phyloP scores from a whole-genome alignment of 2,797 vertebrate genomes.

The Oryzias dopingdopingensis region DNA sequence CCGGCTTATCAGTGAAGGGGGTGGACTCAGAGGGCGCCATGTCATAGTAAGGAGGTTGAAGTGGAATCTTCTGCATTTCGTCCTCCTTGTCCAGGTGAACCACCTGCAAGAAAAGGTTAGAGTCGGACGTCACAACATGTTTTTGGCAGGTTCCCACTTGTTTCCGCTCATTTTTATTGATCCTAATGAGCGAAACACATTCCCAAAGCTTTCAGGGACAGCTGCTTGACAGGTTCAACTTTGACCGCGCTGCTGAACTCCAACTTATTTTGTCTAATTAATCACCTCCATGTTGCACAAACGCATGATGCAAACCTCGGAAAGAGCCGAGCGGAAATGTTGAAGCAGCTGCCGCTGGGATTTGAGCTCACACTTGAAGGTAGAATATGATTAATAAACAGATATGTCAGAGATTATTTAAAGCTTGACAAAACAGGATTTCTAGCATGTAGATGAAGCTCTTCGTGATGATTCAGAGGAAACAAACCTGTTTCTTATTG shows the following conservation, averaged over 20 bases:
- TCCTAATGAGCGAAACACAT: slow-evolving; percentile 28
- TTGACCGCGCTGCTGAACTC: slow-evolving; percentile 28
- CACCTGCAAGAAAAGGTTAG: slow-evolving; percentile 73
- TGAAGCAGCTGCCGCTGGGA: no score
- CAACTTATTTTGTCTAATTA: slow-evolving; percentile 47
- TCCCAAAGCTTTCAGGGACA: slow-evolving; percentile 13
- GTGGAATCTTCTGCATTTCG: slow-evolving; percentile 84
- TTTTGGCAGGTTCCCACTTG: slow-evolving; percentile 2
- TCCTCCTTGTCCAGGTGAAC: slow-evolving; percentile 87
- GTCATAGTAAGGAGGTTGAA: slow-evolving; percentile 88
- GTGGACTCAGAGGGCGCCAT: slow-evolving; percentile 83
- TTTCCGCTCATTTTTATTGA: slow-evolving; percentile 13
- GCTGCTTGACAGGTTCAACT: slow-evolving; percentile 39
- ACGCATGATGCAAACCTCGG: slow-evolving; percentile 57
- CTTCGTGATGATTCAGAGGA: background rate
- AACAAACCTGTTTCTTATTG: background rate
- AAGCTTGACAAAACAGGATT: background rate
- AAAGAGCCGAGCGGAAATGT: slow-evolving; percentile 9
- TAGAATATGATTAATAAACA: slow-evolving; percentile 20
- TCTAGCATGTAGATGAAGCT: background rate
- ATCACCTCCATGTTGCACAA: slow-evolving; percentile 31
- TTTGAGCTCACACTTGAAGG: slow-evolving; percentile 13
- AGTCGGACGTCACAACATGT: slow-evolving; percentile 11
- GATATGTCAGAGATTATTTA: slow-evolving; percentile 15
- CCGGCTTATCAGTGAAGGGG: slow-evolving; percentile 82